Percentiles rank a stretch among this genome's conserved stretches.
phyloP scores from a whole-genome alignment of 2,113 vertebrate species.

The Hassar affinis region DNA sequence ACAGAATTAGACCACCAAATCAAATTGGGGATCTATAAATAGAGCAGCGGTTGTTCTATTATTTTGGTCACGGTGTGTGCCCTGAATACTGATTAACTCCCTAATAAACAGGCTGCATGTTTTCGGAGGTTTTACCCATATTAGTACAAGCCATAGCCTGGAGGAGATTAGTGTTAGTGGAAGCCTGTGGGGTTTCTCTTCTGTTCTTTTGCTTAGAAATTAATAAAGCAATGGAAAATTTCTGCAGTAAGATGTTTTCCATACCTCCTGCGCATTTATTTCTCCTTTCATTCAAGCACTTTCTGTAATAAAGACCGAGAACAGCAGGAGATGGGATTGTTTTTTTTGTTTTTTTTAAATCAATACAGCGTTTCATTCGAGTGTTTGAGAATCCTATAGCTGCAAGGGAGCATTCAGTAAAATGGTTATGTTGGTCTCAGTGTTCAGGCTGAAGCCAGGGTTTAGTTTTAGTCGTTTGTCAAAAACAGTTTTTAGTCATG shows the following conservation, averaged over 20 bases:
- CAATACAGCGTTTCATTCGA: not conserved
- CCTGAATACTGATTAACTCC: not conserved
- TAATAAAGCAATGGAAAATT: slow-evolving; percentile 16
- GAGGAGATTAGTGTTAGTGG: slow-evolving; percentile 31
- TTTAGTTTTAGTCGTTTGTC: not conserved
- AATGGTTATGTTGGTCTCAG: not conserved
- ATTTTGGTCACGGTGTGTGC: not conserved
- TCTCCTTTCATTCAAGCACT: not conserved
- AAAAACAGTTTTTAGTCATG: not conserved
- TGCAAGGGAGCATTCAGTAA: not conserved
- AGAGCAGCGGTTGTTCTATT: not conserved
- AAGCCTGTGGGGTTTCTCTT: slow-evolving; percentile 21
- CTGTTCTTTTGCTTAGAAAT: slow-evolving; percentile 17
- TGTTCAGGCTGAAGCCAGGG: not conserved
- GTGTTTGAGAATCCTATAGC: not conserved
- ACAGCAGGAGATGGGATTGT: not conserved
- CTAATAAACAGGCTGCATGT: not conserved
- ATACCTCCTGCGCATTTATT: not conserved
- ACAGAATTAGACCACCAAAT: slow-evolving; percentile 16
- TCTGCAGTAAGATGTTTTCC: slow-evolving; percentile 9
- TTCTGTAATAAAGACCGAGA: not conserved
- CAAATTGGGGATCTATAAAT: not conserved
- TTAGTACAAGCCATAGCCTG: not conserved
- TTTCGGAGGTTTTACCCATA: slow-evolving; percentile 22
- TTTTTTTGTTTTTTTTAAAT: not conserved